These are phyloP conservation scores for Drosophila funebris DNA, from an alignment of 1,140 invertebrate species.

Conservation along the genomic window DNA sequence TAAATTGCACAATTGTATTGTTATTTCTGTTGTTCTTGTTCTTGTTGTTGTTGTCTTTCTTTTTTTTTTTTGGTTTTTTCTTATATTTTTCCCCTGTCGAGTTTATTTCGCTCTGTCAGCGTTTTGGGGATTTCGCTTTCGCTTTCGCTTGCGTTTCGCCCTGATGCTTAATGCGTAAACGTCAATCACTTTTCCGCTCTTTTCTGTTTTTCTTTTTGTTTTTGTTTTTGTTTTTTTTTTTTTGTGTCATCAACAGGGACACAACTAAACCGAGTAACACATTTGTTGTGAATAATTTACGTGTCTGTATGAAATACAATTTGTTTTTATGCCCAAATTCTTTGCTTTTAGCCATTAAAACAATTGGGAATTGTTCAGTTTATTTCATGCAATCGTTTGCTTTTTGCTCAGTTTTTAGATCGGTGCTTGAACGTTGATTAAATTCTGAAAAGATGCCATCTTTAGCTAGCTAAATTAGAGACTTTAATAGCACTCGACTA, in stretches of 20 bases:
- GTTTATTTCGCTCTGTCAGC: constrained; percentile 27
- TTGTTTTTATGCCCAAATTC: neutral
- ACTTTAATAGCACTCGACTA: no score
- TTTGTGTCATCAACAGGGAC: constrained; percentile 11
- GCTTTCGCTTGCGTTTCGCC: neutral
- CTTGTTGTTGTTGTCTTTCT: constrained; percentile 11
- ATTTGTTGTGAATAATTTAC: constrained; percentile 32
- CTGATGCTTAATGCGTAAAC: constrained; percentile 21
- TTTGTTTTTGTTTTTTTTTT: neutral
- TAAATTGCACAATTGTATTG: constrained; percentile 42
- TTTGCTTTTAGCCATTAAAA: neutral
- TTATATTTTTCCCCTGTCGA: neutral
- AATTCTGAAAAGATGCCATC: no score
- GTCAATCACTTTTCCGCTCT: constrained; percentile 36
- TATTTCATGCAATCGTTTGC: neutral
- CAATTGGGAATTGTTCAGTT: neutral
- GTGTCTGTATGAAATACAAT: neutral
- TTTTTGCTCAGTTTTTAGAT: neutral
- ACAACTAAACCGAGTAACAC: constrained; percentile 8
- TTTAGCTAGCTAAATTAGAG: no score
- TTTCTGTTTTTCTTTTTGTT: neutral
- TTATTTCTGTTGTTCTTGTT: neutral
- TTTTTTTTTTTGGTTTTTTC: constrained; percentile 24
- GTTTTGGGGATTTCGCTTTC: neutral
- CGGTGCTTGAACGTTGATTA: neutral